Base-by-base conservation (phyloP, 2,888 invertebrate genomes). In the Drosophila cognata region DNA sequence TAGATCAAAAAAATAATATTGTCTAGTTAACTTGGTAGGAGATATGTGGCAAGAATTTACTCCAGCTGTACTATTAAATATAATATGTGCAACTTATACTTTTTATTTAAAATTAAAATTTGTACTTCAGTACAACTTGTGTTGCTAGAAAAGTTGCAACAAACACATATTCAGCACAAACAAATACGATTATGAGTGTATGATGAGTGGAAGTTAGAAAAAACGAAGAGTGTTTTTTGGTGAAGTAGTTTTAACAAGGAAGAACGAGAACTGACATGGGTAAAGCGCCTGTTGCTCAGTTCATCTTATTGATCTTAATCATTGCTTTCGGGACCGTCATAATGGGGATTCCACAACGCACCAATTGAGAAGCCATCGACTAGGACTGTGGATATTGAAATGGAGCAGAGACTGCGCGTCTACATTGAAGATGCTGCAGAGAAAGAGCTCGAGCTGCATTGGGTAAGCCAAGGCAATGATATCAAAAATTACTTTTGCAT, bases 331-430 rank as follows among this genome's bases (percentile, higher is more conserved):
- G 90, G 46, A 3, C 80, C 88, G 1, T 41, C 46, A 46, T 1
- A 92, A 91, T 64, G 91, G 89, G 0, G 92, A 91, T 79, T 77
- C 81, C 0, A 82, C 82, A 13, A 91, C 92, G 0, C 78, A 75
- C 1, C 68, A n/a, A 10, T 50, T 13, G 56, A 52, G 8, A 33
- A 3, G 43, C 7, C 21, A 13, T 21, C 13, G 13, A 29, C 25
- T 4, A 28, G 21, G 0, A 35, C 18, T 36, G 11, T 46, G 43
- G 21, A 21, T 7, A 35, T 13, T 8, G 13, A 46, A 29, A 3
- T 25, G 0, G 97, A 97, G 87, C 96, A 96, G 38, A 97, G 97
- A 0, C 92, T 93, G 63, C 94, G 96, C 0, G 96, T 96, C 0
- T 94, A 94, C 81, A 92, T 97, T 7, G 70, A 92, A n/a, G 93